Conservation (phyloP, 2,797 vertebrate species). For the Orientallactaga sibirica region DNA sequence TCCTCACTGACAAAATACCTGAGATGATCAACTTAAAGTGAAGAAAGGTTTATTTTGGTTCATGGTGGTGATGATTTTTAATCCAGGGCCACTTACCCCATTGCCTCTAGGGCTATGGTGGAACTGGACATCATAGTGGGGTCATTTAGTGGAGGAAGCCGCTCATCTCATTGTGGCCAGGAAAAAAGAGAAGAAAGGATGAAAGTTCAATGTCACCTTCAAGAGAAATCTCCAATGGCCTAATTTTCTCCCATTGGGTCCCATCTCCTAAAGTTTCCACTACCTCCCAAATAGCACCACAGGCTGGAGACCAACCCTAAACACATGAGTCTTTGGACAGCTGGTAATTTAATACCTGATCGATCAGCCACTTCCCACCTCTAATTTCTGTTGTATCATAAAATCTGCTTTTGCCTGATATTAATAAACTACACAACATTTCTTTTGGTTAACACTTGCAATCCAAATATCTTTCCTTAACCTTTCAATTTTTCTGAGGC, state of each 20-base stretch:
- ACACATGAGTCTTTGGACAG: neutral
- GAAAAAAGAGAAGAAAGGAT: no score
- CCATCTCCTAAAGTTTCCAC: neutral
- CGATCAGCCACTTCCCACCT: neutral
- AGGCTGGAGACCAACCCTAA: neutral
- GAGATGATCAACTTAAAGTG: no score
- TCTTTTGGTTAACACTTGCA: slow-evolving; percentile 33
- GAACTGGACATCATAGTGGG: no score
- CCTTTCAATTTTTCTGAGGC: slow-evolving; percentile 28
- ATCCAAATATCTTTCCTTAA: slow-evolving; percentile 27
- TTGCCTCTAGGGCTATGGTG: no score
- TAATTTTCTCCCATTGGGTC: no score
- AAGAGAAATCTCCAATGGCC: neutral
- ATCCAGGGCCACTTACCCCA: no score
- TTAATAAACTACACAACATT: slow-evolving; percentile 33
- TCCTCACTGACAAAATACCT: no score
- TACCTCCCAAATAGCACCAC: neutral
- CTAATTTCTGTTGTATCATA: slow-evolving; percentile 18
- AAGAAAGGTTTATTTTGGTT: no score
- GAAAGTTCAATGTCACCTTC: no score
- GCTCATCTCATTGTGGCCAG: no score
- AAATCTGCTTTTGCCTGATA: slow-evolving; percentile 30
- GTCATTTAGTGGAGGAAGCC: no score
- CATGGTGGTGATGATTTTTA: no score
- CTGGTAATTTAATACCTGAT: slow-evolving; percentile 24